These are phyloP conservation scores for Psilanteris sp. DNA, from an alignment of 1,140 invertebrate genomes.

Conservation along the genomic window DNA sequence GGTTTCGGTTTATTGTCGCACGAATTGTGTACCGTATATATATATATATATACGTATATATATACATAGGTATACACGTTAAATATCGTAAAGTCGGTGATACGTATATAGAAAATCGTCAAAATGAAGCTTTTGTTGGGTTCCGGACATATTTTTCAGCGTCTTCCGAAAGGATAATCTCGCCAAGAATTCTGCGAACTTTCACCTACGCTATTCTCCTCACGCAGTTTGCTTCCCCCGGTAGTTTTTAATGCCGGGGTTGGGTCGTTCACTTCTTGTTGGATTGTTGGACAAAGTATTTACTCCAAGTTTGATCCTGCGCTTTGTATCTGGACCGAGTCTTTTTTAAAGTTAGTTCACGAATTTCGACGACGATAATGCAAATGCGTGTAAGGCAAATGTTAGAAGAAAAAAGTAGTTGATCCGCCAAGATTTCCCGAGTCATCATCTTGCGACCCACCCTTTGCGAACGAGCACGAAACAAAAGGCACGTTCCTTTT, in stretches of 20 bases:
- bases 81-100: not conserved
- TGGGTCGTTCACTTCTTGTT: constrained; percentile 19
- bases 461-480: constrained; percentile 27
- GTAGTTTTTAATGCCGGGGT: constrained; percentile 44
- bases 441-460: constrained; percentile 51
- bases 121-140: constrained; percentile 6
- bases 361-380: constrained; percentile 18
- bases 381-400: constrained; percentile 10
- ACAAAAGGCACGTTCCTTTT: constrained; percentile 51
- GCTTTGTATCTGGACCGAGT: constrained; percentile 31
- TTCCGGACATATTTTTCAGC: constrained; percentile 15
- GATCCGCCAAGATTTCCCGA: constrained; percentile 13
- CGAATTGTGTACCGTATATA: too few relatives aligned
- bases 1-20: too few relatives aligned
- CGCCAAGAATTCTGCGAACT: constrained; percentile 35
- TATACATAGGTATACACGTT: too few relatives aligned
- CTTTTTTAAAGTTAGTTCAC: constrained; percentile 26
- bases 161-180: constrained; percentile 36
- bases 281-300: constrained; percentile 52
- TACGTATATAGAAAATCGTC: constrained; percentile 5
- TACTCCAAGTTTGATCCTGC: constrained; percentile 42
- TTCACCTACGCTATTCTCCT: constrained; percentile 45
- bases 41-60: too few relatives aligned
- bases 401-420: not conserved
- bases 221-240: constrained; percentile 36